These are phyloP conservation scores for Gorsachius magnificus DNA, from an alignment of 2,797 vertebrate genomes.

Conservation along the genomic window DNA sequence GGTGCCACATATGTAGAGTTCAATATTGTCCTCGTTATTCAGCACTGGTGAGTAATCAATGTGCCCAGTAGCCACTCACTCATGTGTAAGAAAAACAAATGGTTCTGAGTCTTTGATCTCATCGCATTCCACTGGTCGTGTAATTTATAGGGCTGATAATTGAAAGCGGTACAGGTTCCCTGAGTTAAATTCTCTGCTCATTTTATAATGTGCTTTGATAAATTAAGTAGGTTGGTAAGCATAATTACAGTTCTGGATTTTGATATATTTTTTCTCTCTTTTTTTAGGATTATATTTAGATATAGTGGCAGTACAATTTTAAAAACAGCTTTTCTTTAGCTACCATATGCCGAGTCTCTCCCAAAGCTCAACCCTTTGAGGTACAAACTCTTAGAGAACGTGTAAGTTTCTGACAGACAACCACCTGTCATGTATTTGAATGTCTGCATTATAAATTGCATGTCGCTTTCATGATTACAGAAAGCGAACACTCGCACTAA, in stretches of 20 bases:
- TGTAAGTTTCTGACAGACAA: slow-evolving; percentile 9
- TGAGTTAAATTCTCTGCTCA: not conserved
- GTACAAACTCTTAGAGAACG: not conserved
- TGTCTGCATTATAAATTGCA: not conserved
- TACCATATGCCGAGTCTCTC: slow-evolving; percentile 22
- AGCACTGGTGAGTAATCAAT: slow-evolving; percentile 41
- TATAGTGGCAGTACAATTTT: slow-evolving; percentile 17
- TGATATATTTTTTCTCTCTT: not conserved
- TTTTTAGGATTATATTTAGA: slow-evolving; percentile 45
- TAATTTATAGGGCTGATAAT: slow-evolving; percentile 53
- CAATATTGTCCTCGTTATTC: slow-evolving; percentile 46
- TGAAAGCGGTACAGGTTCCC: slow-evolving; percentile 12
- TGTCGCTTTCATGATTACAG: not conserved
- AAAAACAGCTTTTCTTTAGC: slow-evolving; percentile 26
- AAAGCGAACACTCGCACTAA: not conserved
- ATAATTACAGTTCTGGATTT: not conserved
- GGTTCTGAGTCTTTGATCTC: slow-evolving; percentile 61
- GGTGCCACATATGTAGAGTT: not conserved
- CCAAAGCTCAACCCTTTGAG: not conserved
- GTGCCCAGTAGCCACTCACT: slow-evolving; percentile 26
- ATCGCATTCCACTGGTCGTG: slow-evolving; percentile 33
- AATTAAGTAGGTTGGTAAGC: slow-evolving; percentile 44
- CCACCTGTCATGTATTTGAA: slow-evolving; percentile 6
- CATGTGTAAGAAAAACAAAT: slow-evolving; percentile 50
- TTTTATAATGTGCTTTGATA: slow-evolving; percentile 38